Conservation (phyloP, 23 tunicate genomes). For the Trididemnum miniatum region DNA sequence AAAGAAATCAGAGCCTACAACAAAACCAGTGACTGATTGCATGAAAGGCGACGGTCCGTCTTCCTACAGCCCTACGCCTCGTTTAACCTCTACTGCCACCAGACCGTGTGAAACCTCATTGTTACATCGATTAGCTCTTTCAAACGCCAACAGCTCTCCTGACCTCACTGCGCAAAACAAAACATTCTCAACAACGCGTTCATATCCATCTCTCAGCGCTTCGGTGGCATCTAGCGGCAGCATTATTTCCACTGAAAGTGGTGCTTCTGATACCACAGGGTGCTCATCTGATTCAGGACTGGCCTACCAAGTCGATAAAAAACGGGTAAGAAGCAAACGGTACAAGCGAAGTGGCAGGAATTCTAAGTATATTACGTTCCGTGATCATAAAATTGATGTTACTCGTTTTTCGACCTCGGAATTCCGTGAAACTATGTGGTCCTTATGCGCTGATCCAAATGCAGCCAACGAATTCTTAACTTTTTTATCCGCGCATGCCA, state of each 20-base stretch:
- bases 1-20: background rate
- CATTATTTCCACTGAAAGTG: background rate
- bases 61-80: background rate
- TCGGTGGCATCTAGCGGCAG: slow-evolving; percentile 18
- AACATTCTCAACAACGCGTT: background rate
- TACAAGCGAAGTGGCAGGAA: slow-evolving; percentile 3
- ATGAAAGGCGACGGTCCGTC: background rate
- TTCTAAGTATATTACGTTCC: slow-evolving; percentile 30
- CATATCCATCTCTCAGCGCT: slow-evolving; percentile 18
- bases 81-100: background rate
- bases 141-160: background rate
- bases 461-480: slow-evolving; percentile 59
- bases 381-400: slow-evolving; percentile 71
- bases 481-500: slow-evolving; percentile 55
- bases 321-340: background rate
- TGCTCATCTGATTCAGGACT: slow-evolving; percentile 47
- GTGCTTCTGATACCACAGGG: slow-evolving; percentile 15
- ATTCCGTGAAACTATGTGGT: slow-evolving; percentile 80
- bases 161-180: background rate
- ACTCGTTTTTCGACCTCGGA: slow-evolving; percentile 60
- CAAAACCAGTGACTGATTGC: background rate
- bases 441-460: slow-evolving; percentile 44
- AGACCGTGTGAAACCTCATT: background rate
- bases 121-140: slow-evolving; percentile 1
- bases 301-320: background rate